phyloP scores from a whole-genome alignment of 2,888 invertebrate species.

The Acrobasis suavella region DNA sequence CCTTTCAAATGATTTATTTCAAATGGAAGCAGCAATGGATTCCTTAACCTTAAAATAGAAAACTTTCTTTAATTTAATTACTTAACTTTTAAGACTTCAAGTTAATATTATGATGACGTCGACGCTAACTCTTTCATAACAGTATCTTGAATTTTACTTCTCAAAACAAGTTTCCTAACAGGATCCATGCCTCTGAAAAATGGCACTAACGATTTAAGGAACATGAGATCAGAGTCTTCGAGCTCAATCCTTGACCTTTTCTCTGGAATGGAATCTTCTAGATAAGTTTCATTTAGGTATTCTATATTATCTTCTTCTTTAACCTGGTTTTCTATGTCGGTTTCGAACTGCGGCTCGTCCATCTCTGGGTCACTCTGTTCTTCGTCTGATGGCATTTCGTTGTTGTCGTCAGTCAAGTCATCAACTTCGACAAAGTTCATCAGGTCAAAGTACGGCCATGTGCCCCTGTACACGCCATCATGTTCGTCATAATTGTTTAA shows the following conservation, averaged over 20 bases:
- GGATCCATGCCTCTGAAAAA: slow-evolving; percentile 54
- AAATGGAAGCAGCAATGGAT: too few species aligned
- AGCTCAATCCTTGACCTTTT: slow-evolving; percentile 25
- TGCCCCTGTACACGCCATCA: neutral
- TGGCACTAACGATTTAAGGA: slow-evolving; percentile 55
- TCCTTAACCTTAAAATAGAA: too few species aligned
- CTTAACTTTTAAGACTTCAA: too few species aligned
- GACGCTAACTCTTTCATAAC: slow-evolving; percentile 49
- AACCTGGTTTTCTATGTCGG: neutral
- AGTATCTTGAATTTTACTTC: slow-evolving; percentile 60
- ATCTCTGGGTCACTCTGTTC: neutral
- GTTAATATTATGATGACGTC: neutral
- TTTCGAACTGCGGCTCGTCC: neutral
- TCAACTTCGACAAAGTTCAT: slow-evolving; percentile 4
- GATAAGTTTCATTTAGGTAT: neutral
- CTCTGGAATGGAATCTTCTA: neutral
- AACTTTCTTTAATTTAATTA: too few species aligned
- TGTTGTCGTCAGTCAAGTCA: neutral
- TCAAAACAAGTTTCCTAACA: slow-evolving; percentile 51
- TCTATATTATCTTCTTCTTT: neutral
- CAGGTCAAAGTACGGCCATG: slow-evolving; percentile 5
- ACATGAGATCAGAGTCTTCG: slow-evolving; percentile 58
- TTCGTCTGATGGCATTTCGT: neutral
- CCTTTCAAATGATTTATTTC: too few species aligned
- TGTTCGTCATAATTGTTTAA: neutral